Evolutionary conservation across 2,113 vertebrate genomes (phyloP).

Genomic region (Mormoops blainvillei): DNA sequence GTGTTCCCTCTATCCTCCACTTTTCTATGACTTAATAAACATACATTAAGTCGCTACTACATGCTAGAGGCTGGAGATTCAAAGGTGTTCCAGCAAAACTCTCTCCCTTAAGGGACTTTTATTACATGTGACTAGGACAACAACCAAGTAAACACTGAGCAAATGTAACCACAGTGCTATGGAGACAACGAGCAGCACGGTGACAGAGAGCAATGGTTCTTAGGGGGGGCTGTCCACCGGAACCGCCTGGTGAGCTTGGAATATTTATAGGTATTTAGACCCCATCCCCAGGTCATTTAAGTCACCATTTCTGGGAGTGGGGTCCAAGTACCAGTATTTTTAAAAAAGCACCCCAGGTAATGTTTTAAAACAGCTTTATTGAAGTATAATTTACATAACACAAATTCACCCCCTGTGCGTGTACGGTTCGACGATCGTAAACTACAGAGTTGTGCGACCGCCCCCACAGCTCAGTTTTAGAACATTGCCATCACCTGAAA

Average conservation of each 20-base stretch:
- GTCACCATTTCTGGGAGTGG: background rate
- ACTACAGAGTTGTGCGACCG: background rate
- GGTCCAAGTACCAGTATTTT: background rate
- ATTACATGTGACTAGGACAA: background rate
- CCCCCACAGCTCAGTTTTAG: background rate
- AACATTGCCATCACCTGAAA: background rate
- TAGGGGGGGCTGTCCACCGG: background rate
- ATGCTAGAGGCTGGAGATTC: background rate
- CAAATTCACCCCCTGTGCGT: background rate
- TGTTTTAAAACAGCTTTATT: background rate
- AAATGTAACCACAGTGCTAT: background rate
- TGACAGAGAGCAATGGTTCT: background rate
- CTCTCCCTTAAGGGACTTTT: background rate
- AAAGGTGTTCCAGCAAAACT: background rate
- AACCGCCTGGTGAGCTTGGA: background rate
- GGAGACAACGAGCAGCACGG: background rate
- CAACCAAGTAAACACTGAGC: background rate
- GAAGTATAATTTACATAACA: background rate
- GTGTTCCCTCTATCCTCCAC: background rate
- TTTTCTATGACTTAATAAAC: background rate
- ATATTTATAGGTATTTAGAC: background rate
- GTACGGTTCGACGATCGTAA: rapidly evolving
- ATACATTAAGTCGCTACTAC: background rate
- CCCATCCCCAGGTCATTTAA: background rate
- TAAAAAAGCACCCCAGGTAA: background rate